These are phyloP conservation scores for Plodia interpunctella DNA, from an alignment of 1,140 invertebrate species.

Conservation along the genomic window DNA sequence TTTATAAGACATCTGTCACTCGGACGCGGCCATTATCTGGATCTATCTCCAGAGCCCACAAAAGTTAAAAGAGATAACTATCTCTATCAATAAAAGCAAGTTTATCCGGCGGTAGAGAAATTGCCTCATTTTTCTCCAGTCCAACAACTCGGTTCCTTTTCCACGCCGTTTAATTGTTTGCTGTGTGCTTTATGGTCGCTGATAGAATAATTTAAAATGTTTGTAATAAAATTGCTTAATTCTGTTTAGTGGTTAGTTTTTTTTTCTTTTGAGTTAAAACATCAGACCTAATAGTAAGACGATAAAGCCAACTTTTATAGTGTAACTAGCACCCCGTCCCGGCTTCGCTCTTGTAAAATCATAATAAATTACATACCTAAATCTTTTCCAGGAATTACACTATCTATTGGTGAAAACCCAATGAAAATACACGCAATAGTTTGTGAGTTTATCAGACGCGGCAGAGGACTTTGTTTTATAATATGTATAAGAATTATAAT, in stretches of 20 bases:
- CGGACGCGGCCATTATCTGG: conserved; percentile 9
- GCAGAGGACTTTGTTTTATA: too few species aligned
- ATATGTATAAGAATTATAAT: too few species aligned
- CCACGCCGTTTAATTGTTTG: conserved; percentile 17
- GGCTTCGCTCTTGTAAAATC: too few species aligned
- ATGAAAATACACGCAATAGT: too few species aligned
- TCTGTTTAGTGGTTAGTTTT: not conserved
- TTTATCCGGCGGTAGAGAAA: conserved; percentile 16
- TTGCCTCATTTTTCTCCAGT: conserved; percentile 21
- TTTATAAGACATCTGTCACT: not conserved
- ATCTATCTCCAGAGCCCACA: conserved; percentile 14
- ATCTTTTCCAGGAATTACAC: too few species aligned
- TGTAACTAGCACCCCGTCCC: too few species aligned
- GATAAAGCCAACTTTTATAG: too few species aligned
- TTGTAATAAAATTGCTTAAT: not conserved
- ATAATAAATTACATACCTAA: too few species aligned
- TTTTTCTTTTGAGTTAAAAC: too few species aligned
- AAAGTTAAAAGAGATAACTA: conserved; percentile 17
- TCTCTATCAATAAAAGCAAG: conserved; percentile 21
- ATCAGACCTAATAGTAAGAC: too few species aligned
- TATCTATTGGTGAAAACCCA: too few species aligned
- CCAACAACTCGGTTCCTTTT: conserved; percentile 3
- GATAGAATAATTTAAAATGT: not conserved
- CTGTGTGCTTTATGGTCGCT: conserved; percentile 12
- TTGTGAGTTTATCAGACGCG: too few species aligned